Base-by-base conservation (phyloP, 2,797 vertebrate genomes). In the Oryzias sinensis region DNA sequence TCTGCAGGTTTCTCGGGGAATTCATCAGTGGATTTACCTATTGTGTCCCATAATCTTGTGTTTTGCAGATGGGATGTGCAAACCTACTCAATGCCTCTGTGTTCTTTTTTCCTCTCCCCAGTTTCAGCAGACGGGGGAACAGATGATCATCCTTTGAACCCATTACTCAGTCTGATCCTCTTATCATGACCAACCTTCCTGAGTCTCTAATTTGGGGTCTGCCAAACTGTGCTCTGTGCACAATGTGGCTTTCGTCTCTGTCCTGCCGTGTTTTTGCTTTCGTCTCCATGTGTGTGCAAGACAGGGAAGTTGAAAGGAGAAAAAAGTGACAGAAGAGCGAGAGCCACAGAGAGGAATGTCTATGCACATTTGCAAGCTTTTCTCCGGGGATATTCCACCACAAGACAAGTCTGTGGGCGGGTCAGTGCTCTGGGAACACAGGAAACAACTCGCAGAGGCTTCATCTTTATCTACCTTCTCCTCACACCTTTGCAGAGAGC, bases 101-200 rank as follows among this genome's bases (percentile, higher is more conserved):
- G 72, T 59, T 56, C 71, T 58, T 52, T 63, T 72, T 56, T 48
- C 68, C 62, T 59, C 59, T 15, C 49, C 51, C 55, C 22, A 77
- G 76, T 84, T 83, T 80, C 78, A 43, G 53, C 79, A 88, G 77
- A 78, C 79, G 66, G 73, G 78, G 78, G 79, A 89, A 81, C 82
- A 85, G 84, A 88, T 72, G 83, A 89, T 87, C 84, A 82, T 88
- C 83, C 89, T 86, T 83, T 87, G 81, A 89, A 90, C 87, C 84
- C 85, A 88, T 90, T 87, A 90, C 85, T 83, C 80, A 75, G 78
- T 79, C 85, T 87, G 88, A 91, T 92, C 87, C 90, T 88, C 89
- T 91, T 89, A 89, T 87, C 84, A 75, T 79, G 83, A 84, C 79
- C 82, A 87, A 85, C 84, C 82, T 86, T 83, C 71, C 74, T 0